These are phyloP conservation scores for Arrhamphus sclerolepis DNA, from an alignment of 2,797 vertebrate genomes.

Conservation along the genomic window DNA sequence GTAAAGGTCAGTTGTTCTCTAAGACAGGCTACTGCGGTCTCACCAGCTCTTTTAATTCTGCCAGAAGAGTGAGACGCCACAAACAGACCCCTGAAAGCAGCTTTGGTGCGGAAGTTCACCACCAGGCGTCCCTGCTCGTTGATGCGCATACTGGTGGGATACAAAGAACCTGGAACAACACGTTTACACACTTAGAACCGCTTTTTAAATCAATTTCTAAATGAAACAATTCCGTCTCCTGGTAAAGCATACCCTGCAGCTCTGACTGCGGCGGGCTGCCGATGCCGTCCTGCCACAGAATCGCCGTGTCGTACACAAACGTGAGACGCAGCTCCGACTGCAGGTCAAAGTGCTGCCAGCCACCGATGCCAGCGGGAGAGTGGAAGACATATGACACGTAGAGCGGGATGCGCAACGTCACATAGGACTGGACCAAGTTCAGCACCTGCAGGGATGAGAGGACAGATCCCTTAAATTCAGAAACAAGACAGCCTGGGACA, in stretches of 20 bases:
- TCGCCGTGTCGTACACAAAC: conserved; percentile 96
- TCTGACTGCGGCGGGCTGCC: conserved; percentile 92
- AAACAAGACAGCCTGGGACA: background rate
- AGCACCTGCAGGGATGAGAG: conserved; percentile 81
- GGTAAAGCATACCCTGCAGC: conserved; percentile 82
- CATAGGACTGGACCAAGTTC: conserved; percentile 94
- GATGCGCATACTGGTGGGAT: conserved; percentile 94
- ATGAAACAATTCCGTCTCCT: no score
- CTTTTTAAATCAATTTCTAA: no score
- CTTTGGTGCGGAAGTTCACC: conserved; percentile 92
- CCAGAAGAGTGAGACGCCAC: conserved; percentile 87
- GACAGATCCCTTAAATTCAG: background rate
- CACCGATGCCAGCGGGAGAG: conserved; percentile 87
- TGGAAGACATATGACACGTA: conserved; percentile 95
- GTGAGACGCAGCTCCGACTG: conserved; percentile 93
- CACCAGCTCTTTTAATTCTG: conserved; percentile 50
- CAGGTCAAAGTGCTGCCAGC: conserved; percentile 96
- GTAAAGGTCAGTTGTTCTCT: no score
- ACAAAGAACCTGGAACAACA: conserved; percentile 84
- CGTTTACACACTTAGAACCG: no score
- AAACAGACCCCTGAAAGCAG: conserved; percentile 91
- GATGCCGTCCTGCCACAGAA: conserved; percentile 93
- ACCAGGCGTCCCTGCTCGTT: conserved; percentile 90
- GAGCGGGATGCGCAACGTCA: conserved; percentile 92
- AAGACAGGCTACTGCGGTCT: conserved; percentile 33